Evolutionary conservation across 2,113 vertebrate genomes (phyloP).

Genomic region (Gnathonemus longibarbis): DNA sequence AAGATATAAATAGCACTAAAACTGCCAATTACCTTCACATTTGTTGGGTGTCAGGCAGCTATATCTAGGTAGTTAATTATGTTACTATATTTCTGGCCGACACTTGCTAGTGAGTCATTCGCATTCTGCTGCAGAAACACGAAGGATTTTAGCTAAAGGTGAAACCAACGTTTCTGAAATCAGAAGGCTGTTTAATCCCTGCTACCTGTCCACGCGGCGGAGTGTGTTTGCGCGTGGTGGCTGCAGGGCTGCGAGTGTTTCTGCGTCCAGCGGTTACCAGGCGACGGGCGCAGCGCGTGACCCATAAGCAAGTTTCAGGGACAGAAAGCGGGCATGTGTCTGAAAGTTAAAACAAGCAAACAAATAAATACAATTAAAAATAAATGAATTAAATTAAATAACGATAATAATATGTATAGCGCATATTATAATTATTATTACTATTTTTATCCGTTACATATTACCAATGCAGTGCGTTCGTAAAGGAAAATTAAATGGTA

Average conservation of each 20-base stretch:
- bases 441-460: background rate
- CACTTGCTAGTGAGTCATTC: background rate
- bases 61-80: background rate
- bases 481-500: background rate
- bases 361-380: background rate
- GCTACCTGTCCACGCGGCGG: background rate
- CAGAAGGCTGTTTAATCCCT: background rate
- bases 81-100: background rate
- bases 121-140: background rate
- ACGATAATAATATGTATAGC: background rate
- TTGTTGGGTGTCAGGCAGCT: background rate
- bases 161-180: background rate
- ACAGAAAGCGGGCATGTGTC: background rate
- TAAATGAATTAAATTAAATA: background rate
- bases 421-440: background rate
- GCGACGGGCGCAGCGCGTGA: background rate
- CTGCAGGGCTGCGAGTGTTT: background rate
- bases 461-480: background rate
- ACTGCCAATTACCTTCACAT: background rate
- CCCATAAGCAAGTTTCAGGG: background rate
- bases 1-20: background rate
- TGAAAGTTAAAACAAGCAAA: background rate
- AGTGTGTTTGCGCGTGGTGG: background rate
- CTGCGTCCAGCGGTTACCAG: background rate
- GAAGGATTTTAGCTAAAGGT: background rate